phyloP scores from a whole-genome alignment of 2,113 vertebrate species.

The Megatriorchis doriae region DNA sequence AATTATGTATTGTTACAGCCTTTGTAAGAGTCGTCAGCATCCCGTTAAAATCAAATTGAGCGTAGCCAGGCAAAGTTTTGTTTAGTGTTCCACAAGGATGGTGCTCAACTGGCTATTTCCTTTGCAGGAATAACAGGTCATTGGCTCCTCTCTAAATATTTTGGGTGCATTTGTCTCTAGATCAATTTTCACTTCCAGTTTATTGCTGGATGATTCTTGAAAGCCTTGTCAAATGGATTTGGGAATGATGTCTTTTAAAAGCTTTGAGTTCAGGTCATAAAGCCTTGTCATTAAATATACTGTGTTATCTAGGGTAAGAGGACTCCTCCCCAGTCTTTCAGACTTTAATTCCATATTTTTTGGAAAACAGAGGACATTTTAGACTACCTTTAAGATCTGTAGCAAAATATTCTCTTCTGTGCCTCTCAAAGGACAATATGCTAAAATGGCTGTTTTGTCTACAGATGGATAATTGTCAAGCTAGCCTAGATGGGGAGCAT shows the following conservation, averaged over 20 bases:
- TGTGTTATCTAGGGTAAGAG: not conserved
- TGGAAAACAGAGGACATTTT: not conserved
- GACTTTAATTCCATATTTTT: not conserved
- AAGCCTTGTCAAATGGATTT: not conserved
- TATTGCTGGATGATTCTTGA: not conserved
- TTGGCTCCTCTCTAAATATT: not conserved
- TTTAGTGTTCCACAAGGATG: not conserved
- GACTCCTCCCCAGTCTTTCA: not conserved
- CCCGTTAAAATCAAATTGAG: not conserved
- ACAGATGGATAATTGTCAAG: not conserved
- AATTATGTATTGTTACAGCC: not conserved
- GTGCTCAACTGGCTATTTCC: not conserved
- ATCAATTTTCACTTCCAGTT: not conserved
- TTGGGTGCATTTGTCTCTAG: not conserved
- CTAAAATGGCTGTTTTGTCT: not conserved
- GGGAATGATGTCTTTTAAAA: not conserved
- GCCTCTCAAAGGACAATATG: not conserved
- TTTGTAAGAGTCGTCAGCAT: not conserved
- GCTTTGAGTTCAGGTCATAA: not conserved
- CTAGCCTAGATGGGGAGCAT: not conserved
- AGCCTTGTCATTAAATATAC: not conserved
- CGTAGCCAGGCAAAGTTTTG: not conserved
- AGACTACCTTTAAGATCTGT: not conserved
- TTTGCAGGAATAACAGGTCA: not conserved
- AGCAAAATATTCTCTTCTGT: not conserved